phyloP scores from a whole-genome alignment of 2,797 vertebrate species.

The Myotis planiceps region DNA sequence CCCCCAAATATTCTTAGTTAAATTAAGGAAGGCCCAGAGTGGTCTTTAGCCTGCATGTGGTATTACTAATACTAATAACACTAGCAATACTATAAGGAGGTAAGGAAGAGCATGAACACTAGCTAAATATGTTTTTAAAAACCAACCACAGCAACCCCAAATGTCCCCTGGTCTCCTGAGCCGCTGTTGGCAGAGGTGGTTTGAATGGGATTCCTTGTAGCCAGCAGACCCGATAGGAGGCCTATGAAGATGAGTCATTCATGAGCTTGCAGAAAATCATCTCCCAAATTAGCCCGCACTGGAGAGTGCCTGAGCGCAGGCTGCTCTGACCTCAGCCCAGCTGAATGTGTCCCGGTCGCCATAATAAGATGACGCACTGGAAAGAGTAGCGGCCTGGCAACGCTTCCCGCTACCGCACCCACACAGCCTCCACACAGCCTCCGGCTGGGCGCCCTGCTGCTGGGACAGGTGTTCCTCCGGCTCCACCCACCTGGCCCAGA shows the following conservation, averaged over 20 bases:
- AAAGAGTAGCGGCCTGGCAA: slow-evolving; percentile 55
- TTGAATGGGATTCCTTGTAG: slow-evolving; percentile 59
- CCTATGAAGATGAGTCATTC: slow-evolving; percentile 66
- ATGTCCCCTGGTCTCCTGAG: background rate
- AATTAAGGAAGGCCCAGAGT: background rate
- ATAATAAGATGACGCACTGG: slow-evolving; percentile 58
- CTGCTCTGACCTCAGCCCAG: background rate
- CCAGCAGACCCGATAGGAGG: slow-evolving; percentile 36
- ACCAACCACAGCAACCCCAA: background rate
- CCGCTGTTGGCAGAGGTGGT: slow-evolving; percentile 49
- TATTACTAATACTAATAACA: background rate
- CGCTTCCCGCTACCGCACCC: slow-evolving; percentile 50
- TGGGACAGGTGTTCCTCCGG: background rate
- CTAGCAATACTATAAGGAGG: accelerated
- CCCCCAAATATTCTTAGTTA: background rate
- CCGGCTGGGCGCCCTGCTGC: accelerated
- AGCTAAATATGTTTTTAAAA: background rate
- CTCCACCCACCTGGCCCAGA: background rate
- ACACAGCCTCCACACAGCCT: background rate
- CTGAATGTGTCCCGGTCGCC: slow-evolving; percentile 5
- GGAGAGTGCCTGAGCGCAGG: background rate
- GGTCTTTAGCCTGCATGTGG: background rate
- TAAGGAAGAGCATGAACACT: background rate
- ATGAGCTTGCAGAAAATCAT: slow-evolving; percentile 68
- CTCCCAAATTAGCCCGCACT: slow-evolving; percentile 42